Evolutionary conservation across 1,140 invertebrate species (phyloP).

Genomic region (Aphis gossypii): DNA sequence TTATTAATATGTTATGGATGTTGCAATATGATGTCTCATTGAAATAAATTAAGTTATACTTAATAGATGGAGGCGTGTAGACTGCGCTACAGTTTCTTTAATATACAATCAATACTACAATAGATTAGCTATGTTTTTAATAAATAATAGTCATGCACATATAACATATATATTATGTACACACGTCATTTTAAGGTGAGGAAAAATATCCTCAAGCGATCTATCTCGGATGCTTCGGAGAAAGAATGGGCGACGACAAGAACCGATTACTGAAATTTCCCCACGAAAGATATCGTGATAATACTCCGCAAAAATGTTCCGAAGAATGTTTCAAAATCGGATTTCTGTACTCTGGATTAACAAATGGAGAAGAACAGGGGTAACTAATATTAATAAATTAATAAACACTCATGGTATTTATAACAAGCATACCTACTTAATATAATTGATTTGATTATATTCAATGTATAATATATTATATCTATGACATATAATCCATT

Average conservation of each 20-base stretch:
- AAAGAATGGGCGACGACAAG: neutral
- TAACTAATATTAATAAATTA: neutral
- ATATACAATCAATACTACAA: neutral
- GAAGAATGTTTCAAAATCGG: slow-evolving; percentile 52
- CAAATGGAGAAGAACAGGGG: neutral
- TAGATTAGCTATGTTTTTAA: neutral
- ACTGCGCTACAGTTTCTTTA: neutral
- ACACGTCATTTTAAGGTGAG: neutral
- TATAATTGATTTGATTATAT: neutral
- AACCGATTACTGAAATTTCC: slow-evolving; percentile 25
- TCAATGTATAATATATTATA: too few species aligned
- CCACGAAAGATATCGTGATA: neutral
- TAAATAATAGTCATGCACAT: neutral
- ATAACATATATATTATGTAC: neutral
- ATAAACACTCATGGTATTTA: neutral
- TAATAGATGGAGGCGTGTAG: neutral
- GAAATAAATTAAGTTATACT: too few species aligned
- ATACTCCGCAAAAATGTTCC: slow-evolving; percentile 36
- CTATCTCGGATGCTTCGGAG: slow-evolving; percentile 6
- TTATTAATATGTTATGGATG: too few species aligned
- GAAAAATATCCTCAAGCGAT: slow-evolving; percentile 28
- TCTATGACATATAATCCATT: too few species aligned
- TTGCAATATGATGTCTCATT: too few species aligned
- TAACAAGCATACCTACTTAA: neutral
- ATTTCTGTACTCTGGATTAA: slow-evolving; percentile 31